Conservation (phyloP, 1,140 invertebrate species). For the Centruroides sculpturatus region DNA sequence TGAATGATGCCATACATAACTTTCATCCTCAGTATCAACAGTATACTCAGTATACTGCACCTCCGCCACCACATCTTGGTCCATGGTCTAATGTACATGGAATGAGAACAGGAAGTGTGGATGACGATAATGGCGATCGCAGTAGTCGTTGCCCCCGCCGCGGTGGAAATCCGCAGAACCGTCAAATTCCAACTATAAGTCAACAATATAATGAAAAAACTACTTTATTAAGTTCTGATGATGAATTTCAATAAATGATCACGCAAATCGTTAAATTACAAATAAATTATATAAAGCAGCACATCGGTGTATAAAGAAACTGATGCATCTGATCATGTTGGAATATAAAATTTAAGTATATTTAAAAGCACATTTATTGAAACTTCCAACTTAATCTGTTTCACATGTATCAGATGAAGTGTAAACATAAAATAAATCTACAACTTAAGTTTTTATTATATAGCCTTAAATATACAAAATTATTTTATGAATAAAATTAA, state of each 20-base stretch:
- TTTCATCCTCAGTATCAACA: slow-evolving; percentile 99
- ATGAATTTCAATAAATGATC: slow-evolving; percentile 70
- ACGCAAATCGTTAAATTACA: not conserved
- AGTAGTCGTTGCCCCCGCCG: slow-evolving; percentile 3
- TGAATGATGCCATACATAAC: slow-evolving; percentile 99
- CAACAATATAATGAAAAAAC: slow-evolving; percentile 83
- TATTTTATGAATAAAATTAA: no score
- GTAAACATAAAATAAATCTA: no score
- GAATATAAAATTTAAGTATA: no score
- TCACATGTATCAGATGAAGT: no score
- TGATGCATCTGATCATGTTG: no score
- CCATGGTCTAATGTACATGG: slow-evolving; percentile 7
- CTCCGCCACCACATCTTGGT: slow-evolving; percentile 30
- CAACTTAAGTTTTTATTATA: no score
- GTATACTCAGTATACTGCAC: slow-evolving; percentile 92
- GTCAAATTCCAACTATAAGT: slow-evolving; percentile 15
- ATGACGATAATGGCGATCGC: slow-evolving; percentile 9
- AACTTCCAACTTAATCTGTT: no score
- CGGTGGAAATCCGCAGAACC: slow-evolving; percentile 2
- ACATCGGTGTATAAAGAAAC: no score
- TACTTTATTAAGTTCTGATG: slow-evolving; percentile 86
- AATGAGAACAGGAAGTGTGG: slow-evolving; percentile 2
- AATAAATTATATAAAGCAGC: no score
- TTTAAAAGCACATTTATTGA: no score
- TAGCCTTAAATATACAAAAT: no score